Evolutionary conservation across 2,888 invertebrate genomes (phyloP), one percentile per base, ranked within the genome.

Genomic region (Lycia hirtaria): DNA sequence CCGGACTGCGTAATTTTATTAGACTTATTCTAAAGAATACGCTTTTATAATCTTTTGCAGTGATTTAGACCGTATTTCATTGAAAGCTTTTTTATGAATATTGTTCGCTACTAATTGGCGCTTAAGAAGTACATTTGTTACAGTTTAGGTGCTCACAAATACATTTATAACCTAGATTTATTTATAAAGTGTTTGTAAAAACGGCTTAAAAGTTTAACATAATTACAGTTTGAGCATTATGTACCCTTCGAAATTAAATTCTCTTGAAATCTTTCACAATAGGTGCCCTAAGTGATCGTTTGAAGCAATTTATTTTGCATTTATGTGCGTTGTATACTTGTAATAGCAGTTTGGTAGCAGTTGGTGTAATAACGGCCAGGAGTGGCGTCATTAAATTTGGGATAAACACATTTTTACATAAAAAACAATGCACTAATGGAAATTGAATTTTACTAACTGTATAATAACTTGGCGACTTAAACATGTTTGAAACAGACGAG

Each of bases 251-350:
- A 14, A 47, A 35, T 24, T 47, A 47, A 47, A 35, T 35, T 35
- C 15, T 9, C 10, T 33, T 35, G 6, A 35, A 35, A 47, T 47
- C 24, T 47, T 47, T 35, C 26, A 35, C 15, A 35, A 47, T 47
- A 35, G 15, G 35, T 47, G 35, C 35, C 35, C 20, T 17, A 35
- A 47, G 24, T 33, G 45, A 9, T 37, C 47, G 47, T 47, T 47
- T 6, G 4, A 14, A 37, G 35, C 12, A 47, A 47, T 35, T 35
- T 47, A 47, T 22, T 26, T 37, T 24, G 26, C 47, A 47, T 35
- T 37, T 47, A 47, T 35, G 15, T 35, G 4, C 26, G 14, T 4
- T n/a, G 47, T 47, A 15, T 15, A 35, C n/a, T 26, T 3, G 6
- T n/a, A 24, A 47, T 35, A 47, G 47, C 24, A 14, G 37, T 35